Evolutionary conservation across 1,140 invertebrate genomes (phyloP).

Genomic region (Drosophila triauraria): DNA sequence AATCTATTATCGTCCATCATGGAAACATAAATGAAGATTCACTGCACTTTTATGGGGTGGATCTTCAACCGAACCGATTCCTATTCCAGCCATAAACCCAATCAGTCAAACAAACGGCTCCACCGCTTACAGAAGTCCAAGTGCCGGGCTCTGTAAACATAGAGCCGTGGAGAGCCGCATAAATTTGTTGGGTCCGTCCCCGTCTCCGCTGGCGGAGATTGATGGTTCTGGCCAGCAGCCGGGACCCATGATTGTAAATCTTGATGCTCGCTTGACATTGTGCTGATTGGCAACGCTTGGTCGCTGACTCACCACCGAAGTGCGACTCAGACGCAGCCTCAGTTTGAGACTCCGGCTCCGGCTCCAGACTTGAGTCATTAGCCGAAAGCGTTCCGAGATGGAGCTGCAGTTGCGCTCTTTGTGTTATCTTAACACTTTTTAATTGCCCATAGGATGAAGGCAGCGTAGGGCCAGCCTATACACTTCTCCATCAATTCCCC

Average conservation of each 20-base stretch:
- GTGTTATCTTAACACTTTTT: slow-evolving; percentile 71
- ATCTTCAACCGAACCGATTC: slow-evolving; percentile 11
- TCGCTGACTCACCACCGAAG: slow-evolving; percentile 51
- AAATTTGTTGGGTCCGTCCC: slow-evolving; percentile 59
- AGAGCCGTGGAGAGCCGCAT: slow-evolving; percentile 29
- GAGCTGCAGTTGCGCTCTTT: slow-evolving; percentile 40
- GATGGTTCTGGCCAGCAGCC: slow-evolving; percentile 68
- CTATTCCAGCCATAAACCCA: slow-evolving; percentile 24
- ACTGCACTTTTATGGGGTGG: slow-evolving; percentile 38
- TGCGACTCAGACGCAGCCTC: slow-evolving; percentile 7
- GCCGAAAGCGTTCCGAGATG: slow-evolving; percentile 35
- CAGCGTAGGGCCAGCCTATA: background rate
- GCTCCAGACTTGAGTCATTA: slow-evolving; percentile 65
- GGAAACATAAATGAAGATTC: slow-evolving; percentile 37
- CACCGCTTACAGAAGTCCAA: slow-evolving; percentile 35
- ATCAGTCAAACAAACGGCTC: slow-evolving; percentile 31
- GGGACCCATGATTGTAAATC: slow-evolving; percentile 69
- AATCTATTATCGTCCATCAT: slow-evolving; percentile 25
- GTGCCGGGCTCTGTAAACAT: slow-evolving; percentile 27
- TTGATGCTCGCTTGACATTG: slow-evolving; percentile 66
- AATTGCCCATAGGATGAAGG: slow-evolving; percentile 55
- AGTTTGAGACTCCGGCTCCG: background rate
- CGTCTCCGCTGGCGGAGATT: slow-evolving; percentile 54
- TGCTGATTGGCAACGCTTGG: slow-evolving; percentile 60
- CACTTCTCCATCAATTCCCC: slow-evolving; percentile 32